Conservation (phyloP, 2,888 invertebrate species). For the Scotopteryx bipunctaria region DNA sequence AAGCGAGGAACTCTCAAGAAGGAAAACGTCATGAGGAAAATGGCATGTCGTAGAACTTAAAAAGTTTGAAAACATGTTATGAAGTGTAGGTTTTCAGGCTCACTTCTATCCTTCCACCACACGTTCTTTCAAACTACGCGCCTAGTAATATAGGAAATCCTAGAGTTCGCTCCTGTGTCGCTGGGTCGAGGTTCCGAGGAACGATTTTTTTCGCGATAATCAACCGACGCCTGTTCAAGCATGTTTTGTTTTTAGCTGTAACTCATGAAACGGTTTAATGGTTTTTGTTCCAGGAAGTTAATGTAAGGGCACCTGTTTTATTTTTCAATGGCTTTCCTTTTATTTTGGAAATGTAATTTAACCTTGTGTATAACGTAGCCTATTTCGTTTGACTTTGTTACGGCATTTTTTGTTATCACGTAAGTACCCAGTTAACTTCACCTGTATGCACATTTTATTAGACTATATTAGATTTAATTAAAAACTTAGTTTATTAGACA, state of each 20-base stretch:
- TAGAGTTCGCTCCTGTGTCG: constrained; percentile 7
- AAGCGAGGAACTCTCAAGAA: no score
- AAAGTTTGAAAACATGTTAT: no score
- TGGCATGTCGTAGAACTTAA: no score
- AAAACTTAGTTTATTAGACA: no score
- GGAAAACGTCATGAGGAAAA: no score
- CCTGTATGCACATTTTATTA: no score
- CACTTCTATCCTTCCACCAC: no score
- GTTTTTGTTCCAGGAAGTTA: constrained; percentile 24
- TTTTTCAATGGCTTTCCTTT: constrained; percentile 21
- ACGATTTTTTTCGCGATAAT: constrained; percentile 69
- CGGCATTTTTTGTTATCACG: background rate
- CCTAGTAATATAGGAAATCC: background rate
- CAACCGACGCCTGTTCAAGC: constrained; percentile 43
- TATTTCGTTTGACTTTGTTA: no score
- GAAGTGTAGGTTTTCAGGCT: no score
- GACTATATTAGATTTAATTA: no score
- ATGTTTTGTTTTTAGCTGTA: constrained; percentile 27
- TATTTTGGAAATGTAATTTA: background rate
- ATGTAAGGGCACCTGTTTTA: constrained; percentile 29
- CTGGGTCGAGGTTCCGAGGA: constrained; percentile 56
- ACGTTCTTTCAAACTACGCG: no score
- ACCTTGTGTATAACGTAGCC: background rate
- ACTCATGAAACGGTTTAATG: constrained; percentile 26
- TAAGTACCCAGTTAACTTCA: no score